These are phyloP conservation scores for Enteromius thamalakanensis DNA, from an alignment of 2,797 vertebrate species.

Conservation along the genomic window DNA sequence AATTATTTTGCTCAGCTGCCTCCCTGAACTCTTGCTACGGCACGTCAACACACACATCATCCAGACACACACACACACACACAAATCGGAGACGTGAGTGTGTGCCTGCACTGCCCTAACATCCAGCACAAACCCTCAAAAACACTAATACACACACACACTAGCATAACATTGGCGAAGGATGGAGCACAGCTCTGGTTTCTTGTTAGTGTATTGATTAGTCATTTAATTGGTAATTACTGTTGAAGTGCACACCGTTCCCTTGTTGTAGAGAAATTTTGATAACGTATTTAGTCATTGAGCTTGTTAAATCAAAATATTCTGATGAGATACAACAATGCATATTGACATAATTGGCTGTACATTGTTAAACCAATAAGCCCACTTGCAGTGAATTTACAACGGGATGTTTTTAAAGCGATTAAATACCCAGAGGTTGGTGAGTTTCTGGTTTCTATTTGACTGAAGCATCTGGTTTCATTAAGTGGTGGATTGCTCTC, in stretches of 20 bases:
- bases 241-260: constrained; percentile 38
- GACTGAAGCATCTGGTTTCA: neutral
- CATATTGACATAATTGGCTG: constrained; percentile 28
- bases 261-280: constrained; percentile 27
- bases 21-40: constrained; percentile 84
- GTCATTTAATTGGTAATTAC: constrained; percentile 45
- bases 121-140: constrained; percentile 51
- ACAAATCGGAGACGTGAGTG: constrained; percentile 37
- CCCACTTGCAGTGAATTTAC: constrained; percentile 4
- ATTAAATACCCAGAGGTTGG: neutral
- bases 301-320: constrained; percentile 36
- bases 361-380: constrained; percentile 41
- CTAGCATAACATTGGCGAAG: constrained; percentile 1
- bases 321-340: constrained; percentile 38
- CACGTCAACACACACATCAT: constrained; percentile 82
- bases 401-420: neutral
- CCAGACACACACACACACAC: constrained; percentile 65
- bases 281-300: constrained; percentile 43
- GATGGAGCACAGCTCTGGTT: constrained; percentile 10
- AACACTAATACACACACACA: constrained; percentile 23
- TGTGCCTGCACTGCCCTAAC: constrained; percentile 42
- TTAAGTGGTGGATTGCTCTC: neutral
- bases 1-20: constrained; percentile 86
- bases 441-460: neutral
- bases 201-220: constrained; percentile 49